Conservation (phyloP, 1,140 invertebrate genomes). For the Papilio polytes region DNA sequence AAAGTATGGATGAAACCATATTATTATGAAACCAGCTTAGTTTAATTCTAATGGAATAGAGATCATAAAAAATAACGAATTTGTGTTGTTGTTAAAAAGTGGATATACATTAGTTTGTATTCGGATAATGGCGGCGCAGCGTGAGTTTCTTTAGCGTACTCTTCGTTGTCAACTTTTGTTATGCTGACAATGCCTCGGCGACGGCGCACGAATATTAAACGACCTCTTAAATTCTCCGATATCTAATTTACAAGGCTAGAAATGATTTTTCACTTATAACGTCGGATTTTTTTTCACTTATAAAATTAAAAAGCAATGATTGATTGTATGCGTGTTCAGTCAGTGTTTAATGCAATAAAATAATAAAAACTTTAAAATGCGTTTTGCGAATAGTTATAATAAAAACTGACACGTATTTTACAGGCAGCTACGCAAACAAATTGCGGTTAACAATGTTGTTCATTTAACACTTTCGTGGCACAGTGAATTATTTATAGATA, state of each 20-base stretch:
- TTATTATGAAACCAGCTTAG: no score
- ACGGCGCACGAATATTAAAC: conserved; percentile 72
- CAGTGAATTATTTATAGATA: conserved; percentile 7
- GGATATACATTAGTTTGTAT: conserved; percentile 50
- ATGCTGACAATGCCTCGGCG: conserved; percentile 66
- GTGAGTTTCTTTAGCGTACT: conserved; percentile 71
- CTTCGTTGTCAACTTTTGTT: conserved; percentile 69
- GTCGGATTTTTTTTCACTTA: conserved; percentile 38
- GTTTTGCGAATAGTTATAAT: background rate
- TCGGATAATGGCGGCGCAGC: conserved; percentile 58
- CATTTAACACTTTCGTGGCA: conserved; percentile 2
- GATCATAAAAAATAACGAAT: background rate
- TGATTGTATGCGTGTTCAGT: no score
- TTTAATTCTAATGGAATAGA: no score
- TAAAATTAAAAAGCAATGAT: no score
- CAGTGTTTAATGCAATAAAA: background rate
- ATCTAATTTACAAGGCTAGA: conserved; percentile 43
- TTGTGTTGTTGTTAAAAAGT: conserved; percentile 40
- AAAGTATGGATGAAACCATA: no score
- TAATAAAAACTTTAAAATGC: background rate
- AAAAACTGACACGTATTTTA: background rate
- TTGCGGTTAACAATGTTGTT: conserved; percentile 13
- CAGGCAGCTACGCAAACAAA: background rate
- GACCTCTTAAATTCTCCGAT: conserved; percentile 56
- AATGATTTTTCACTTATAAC: conserved; percentile 43